phyloP scores from a whole-genome alignment of 2,888 invertebrate genomes.

The Bugula neritina region DNA sequence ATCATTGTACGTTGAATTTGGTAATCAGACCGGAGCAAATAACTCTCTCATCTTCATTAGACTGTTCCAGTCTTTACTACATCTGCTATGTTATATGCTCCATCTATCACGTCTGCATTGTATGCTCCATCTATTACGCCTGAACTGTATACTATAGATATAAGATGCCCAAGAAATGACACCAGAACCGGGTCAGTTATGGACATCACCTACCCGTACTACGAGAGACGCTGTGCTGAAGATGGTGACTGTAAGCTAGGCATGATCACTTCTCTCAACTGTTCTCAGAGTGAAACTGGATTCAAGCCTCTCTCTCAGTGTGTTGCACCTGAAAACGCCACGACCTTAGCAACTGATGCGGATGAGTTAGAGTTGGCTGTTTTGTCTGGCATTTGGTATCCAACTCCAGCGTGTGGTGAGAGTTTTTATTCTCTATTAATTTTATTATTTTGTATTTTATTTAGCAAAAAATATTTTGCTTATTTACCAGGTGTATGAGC shows the following conservation, averaged over 20 bases:
- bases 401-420: background rate
- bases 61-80: too few species aligned
- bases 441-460: too few species aligned
- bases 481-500: too few species aligned
- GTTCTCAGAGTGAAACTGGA: background rate
- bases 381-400: background rate
- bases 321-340: background rate
- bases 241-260: background rate
- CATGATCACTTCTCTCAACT: background rate
- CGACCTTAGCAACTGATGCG: background rate
- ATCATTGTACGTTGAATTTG: too few species aligned
- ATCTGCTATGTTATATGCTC: too few species aligned
- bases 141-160: too few species aligned
- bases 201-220: background rate
- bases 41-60: too few species aligned
- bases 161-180: constrained; percentile 6
- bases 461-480: too few species aligned
- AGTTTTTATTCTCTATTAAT: too few species aligned
- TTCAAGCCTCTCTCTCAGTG: background rate
- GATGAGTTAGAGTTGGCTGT: background rate
- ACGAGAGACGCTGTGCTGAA: constrained; percentile 1
- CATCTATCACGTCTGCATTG: too few species aligned
- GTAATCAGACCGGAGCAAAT: too few species aligned
- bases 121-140: too few species aligned
- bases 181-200: background rate